Percentiles rank a stretch among this genome's conserved stretches.
Conservation (phyloP, 2,888 invertebrate species). For the Chloromyia formosa region DNA sequence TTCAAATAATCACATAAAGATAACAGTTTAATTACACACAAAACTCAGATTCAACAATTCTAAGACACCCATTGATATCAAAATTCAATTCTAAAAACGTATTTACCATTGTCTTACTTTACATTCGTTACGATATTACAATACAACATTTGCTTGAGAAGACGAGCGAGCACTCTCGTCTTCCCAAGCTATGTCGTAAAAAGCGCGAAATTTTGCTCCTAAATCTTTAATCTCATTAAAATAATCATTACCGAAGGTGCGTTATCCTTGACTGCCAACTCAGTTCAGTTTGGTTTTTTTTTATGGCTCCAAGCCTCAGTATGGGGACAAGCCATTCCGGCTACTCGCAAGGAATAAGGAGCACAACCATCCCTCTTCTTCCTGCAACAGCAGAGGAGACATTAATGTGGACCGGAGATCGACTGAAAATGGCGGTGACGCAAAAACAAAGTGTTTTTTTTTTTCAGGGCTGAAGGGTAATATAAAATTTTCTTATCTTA, state of each 20-base stretch:
- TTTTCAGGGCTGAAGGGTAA: not conserved
- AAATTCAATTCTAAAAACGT: not conserved
- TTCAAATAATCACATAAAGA: not conserved
- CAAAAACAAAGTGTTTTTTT: not conserved
- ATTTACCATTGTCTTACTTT: not conserved
- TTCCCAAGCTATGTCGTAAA: slow-evolving; percentile 12
- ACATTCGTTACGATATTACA: not conserved
- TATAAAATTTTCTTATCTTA: slow-evolving; percentile 40
- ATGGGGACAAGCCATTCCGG: not conserved
- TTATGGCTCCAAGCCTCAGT: slow-evolving; percentile 9
- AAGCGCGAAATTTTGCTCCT: slow-evolving; percentile 19
- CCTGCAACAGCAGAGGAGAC: not conserved
- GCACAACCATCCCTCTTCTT: not conserved
- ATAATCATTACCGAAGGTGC: slow-evolving; percentile 37
- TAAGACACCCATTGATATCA: not conserved
- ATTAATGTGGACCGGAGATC: not conserved
- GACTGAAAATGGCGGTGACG: not conserved
- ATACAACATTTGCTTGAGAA: not conserved
- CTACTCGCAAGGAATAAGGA: not conserved
- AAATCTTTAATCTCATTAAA: slow-evolving; percentile 40
- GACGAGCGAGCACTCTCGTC: too few species aligned
- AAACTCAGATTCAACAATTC: not conserved
- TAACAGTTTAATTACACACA: not conserved
- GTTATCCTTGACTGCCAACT: slow-evolving; percentile 27
- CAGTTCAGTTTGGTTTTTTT: slow-evolving; percentile 2